A percentile compares a stretch with the other conserved stretches of the same genome.
Conservation (phyloP, 2,888 invertebrate species). For the Tigriopus californicus region DNA sequence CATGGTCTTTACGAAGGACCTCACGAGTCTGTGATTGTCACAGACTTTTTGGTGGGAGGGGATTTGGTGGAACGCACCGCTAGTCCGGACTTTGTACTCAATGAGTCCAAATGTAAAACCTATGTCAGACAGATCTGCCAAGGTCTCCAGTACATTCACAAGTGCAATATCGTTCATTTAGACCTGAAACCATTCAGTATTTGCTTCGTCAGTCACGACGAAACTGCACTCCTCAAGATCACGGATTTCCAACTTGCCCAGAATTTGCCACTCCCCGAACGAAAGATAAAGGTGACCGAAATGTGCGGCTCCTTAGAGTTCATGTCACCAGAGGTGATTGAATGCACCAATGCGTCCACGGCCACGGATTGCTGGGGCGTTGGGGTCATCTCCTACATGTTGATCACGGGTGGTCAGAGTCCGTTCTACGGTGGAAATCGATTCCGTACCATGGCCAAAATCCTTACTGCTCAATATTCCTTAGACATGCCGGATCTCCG, state of each 20-base stretch:
- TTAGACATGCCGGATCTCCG: background rate
- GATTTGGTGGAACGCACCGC: conserved; percentile 1
- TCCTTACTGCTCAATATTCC: background rate
- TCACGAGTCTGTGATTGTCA: background rate
- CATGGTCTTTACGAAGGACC: background rate
- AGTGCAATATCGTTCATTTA: background rate
- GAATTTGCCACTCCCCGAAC: background rate
- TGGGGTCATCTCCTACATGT: conserved; percentile 10
- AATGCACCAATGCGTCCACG: background rate
- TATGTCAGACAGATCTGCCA: conserved; percentile 1
- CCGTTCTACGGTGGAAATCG: conserved; percentile 10
- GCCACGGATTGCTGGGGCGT: conserved; percentile 9
- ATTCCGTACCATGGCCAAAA: background rate
- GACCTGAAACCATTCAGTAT: conserved; percentile 3
- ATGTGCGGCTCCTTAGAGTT: background rate
- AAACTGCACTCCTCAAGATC: background rate
- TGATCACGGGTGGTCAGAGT: background rate
- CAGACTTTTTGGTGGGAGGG: background rate
- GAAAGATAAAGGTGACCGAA: background rate
- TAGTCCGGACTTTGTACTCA: background rate
- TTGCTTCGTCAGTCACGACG: background rate
- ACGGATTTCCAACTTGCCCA: background rate
- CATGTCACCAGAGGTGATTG: background rate
- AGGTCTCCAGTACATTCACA: background rate
- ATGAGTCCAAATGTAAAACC: conserved; percentile 9